phyloP scores from a whole-genome alignment of 2,797 vertebrate genomes.

The Notoglanidium macrostoma region DNA sequence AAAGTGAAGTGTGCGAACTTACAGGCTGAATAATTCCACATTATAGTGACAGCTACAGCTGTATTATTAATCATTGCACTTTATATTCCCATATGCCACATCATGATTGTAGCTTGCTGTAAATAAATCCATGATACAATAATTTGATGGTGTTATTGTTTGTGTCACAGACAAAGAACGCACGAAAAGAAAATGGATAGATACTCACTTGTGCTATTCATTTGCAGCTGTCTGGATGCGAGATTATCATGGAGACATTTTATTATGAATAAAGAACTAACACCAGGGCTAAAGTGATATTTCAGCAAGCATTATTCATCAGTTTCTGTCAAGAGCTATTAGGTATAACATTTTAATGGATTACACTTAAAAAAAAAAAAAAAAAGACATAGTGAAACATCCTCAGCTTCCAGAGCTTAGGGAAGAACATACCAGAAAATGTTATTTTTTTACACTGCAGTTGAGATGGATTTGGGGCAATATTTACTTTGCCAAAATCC shows the following conservation, averaged over 20 bases:
- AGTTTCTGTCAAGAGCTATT: constrained; percentile 1
- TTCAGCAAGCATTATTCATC: background rate
- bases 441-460: background rate
- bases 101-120: background rate
- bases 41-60: background rate
- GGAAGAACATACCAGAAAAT: background rate
- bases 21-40: background rate
- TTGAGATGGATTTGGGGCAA: background rate
- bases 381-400: background rate
- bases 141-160: background rate
- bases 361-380: background rate
- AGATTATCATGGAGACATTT: background rate
- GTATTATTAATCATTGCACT: background rate
- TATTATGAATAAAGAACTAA: background rate
- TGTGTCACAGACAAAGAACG: background rate
- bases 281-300: background rate
- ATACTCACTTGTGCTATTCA: background rate
- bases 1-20: background rate
- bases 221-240: background rate
- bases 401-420: background rate
- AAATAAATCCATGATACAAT: background rate
- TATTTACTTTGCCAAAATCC: background rate
- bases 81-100: background rate
- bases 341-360: background rate
- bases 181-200: no score